Evolutionary conservation across 2,113 vertebrate genomes (phyloP), one percentile per base, ranked within the genome.

Genomic region (Poeciliopsis prolifica): DNA sequence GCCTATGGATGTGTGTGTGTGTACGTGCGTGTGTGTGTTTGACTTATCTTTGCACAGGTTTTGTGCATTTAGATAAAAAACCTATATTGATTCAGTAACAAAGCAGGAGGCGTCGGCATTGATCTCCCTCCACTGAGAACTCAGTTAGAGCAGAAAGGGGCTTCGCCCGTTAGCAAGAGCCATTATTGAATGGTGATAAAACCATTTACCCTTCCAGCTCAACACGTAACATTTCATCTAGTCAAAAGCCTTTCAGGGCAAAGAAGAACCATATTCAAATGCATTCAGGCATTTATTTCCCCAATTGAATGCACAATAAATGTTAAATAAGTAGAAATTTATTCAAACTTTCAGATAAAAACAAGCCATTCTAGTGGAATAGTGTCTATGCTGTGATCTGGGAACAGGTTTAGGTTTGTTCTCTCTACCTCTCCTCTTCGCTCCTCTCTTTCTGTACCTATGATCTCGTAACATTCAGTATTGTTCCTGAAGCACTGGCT

Each of bases 41-140:
- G 51, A 58, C 51, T 24, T 58, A 58, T 58, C 24, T 58, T 8
- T 58, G 22, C 8, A 58, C 51, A 58, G 24, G 51, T 58, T 22
- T 48, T 17, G 44, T 48, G n/a, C 61, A 22, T 24, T 12, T 60
- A 68, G 19, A 58, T 63, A 68, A 61, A 13, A 24, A 74, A 48
- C 28, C 40, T 26, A 62, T 51, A 87, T 86, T 79, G 87, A 88
- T 88, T 71, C 24, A 51, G 83, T 79, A 74, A 79, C 67, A 63
- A 48, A 84, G 70, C 63, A 28, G 0, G 75, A 72, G 75, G 82
- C 71, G 75, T 81, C 67, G 40, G 79, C 77, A 84, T 79, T 77
- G 81, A 87, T 82, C 67, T 64, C 22, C 51, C 24, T n/a, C 51
- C 51, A 17, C 14, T 48, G 44, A 48, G 17, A 48, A 58, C 24